Base-by-base conservation (phyloP, 2,113 vertebrate genomes). In the Parotia lawesii region DNA sequence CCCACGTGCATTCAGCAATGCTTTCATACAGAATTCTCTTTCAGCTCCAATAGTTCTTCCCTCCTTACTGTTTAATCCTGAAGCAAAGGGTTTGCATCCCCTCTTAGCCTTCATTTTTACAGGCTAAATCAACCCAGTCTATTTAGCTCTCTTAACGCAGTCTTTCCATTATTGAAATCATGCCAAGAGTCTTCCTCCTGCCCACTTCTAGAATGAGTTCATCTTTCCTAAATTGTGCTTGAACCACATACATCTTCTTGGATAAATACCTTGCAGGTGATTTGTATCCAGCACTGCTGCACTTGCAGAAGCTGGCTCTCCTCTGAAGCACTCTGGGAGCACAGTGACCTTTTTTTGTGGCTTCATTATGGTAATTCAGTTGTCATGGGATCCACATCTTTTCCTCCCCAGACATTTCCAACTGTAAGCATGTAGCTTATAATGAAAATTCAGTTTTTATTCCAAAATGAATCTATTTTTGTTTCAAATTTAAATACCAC, bases 1-100 rank as follows among this genome's bases (percentile, higher is more conserved):
- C 48, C 48, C 62, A 23, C 2, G 2, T 3, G 9, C n/a, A 15
- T n/a, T 67, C 37, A 27, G 42, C 0, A 0, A 1, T 15, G 42
- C 24, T 53, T 90, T 69, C 11, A 5, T 61, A 53, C 12, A 69
- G 18, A 15, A 12, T 15, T 69, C 17, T n/a, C 28, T 54, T 58
- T 42, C 61, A 70, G 35, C 18, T 86, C 54, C 20, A 37, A 1
- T 5, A 80, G 22, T 22, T 85, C 29, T 53, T 51, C 9, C 47
- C 11, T 70, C 51, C 9, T 58, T 64, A 8, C 23, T 51, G 24
- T 67, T 82, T 10, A 58, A 61, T 53, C 56, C 11, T 38, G 42
- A 84, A 89, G 45, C 11, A 53, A 65, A 66, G 31, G 24, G 24
- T 42, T 57, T 79, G 47, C 20, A 35, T 64, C 29, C 28, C 24